Conservation (phyloP, 53 echinoderm and acorn worm genomes). For the Pentamera pediparva region DNA sequence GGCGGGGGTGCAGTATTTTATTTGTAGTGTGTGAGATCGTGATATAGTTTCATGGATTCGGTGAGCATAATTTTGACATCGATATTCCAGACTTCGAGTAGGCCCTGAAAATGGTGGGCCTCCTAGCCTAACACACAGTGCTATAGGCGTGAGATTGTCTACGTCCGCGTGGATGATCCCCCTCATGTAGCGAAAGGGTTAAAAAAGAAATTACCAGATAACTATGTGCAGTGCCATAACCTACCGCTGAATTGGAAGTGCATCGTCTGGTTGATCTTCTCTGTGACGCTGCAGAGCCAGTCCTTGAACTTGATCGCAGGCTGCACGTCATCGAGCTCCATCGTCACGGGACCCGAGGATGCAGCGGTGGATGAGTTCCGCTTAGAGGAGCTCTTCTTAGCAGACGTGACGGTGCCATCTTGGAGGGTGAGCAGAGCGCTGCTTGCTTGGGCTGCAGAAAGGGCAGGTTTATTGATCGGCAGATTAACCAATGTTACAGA, state of each 20-base stretch:
- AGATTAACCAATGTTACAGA: too few species aligned
- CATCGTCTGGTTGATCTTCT: constrained; percentile 96
- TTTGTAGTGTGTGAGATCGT: too few species aligned
- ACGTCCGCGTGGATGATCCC: not conserved
- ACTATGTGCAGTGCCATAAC: not conserved
- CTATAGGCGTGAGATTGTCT: not conserved
- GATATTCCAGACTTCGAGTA: too few species aligned
- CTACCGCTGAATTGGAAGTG: constrained; percentile 94
- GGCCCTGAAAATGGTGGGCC: too few species aligned
- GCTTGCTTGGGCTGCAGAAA: constrained; percentile 86
- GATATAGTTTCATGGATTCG: too few species aligned
- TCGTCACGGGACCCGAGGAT: not conserved
- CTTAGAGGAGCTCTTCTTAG: constrained; percentile 50
- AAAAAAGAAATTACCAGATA: not conserved
- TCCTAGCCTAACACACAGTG: too few species aligned
- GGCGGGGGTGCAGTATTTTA: too few species aligned
- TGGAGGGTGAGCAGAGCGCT: constrained; percentile 93
- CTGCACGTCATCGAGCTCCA: constrained; percentile 17
- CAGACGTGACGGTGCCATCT: constrained; percentile 60
- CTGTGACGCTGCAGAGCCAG: constrained; percentile 93
- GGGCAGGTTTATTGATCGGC: not conserved
- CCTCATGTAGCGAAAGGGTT: not conserved
- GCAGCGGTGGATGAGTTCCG: not conserved
- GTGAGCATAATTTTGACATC: too few species aligned
- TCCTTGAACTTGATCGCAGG: constrained; percentile 59